Evolutionary conservation across 1,140 invertebrate species (phyloP).

Genomic region (Drosophila dunni): DNA sequence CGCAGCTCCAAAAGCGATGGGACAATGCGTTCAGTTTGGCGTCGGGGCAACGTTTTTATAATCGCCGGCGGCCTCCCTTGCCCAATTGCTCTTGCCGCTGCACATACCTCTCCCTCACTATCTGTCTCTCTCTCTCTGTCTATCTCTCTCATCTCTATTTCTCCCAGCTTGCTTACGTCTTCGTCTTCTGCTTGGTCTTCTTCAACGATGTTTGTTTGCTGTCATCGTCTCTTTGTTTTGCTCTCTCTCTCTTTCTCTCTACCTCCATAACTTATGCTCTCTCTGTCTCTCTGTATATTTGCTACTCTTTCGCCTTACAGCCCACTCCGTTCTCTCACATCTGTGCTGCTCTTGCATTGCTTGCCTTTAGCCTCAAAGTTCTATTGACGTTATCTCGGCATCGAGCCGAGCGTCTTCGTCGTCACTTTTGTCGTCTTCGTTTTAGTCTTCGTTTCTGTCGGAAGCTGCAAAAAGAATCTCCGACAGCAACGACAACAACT

Average conservation of each 20-base stretch:
- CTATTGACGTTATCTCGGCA: conserved; percentile 33
- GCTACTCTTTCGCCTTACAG: neutral
- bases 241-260: conserved; percentile 8
- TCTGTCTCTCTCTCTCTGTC: neutral
- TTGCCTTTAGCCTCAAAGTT: conserved; percentile 19
- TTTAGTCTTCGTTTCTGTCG: conserved; percentile 5
- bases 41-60: conserved; percentile 67
- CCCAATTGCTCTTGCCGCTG: conserved; percentile 6
- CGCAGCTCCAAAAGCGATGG: conserved; percentile 80
- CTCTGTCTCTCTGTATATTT: conserved; percentile 1
- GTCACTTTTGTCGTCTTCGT: neutral
- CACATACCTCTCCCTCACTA: too few species aligned
- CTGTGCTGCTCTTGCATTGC: neutral
- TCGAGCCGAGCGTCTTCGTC: conserved; percentile 27
- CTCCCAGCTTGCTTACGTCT: conserved; percentile 7
- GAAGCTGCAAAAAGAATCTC: neutral
- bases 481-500: conserved; percentile 6
- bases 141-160: neutral
- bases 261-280: neutral
- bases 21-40: conserved; percentile 76
- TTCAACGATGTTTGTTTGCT: conserved; percentile 20
- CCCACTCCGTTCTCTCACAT: neutral
- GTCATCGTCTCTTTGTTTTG: conserved; percentile 40
- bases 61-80: conserved; percentile 45
- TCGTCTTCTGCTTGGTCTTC: conserved; percentile 12